Evolutionary conservation across 2,797 vertebrate species (phyloP), one percentile per base, ranked within the genome.

Genomic region (Helarctos malayanus): DNA sequence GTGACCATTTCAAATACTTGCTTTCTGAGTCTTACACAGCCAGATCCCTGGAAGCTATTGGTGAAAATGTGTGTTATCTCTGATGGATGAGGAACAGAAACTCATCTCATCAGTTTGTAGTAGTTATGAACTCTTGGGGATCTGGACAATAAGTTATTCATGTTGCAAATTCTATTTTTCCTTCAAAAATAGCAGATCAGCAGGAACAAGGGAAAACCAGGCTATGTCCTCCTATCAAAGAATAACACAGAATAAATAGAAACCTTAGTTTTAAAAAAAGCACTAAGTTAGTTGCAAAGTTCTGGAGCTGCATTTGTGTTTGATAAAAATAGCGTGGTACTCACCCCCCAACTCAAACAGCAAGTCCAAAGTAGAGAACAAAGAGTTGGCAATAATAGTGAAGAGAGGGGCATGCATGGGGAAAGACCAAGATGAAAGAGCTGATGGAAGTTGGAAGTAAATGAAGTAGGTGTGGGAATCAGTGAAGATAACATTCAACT

Each of bases 121-220:
- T 15, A 78, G 47, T 84, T 71, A 68, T 73, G 84, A 95, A 25
- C 81, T 80, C 12, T 56, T 13, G 29, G 75, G 47, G 47, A 47
- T 73, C 19, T 29, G 29, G 13, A 76, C 47, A 93, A 9, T 83
- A 82, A 18, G 10, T 52, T 90, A 95, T 97, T 91, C 32, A 85
- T 91, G 21, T 49, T 82, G 63, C 21, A 35, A n/a, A 75, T 87
- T 89, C 63, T 38, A 83, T 95, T 71, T 83, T 75, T 89, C 49
- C 45, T 81, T 95, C 91, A 94, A 94, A 97, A 61, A 97, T 52
- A 92, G 49, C 35, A 96, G 88, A 52, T 75, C 93, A 93, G 78
- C 68, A 93, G 61, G 89, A 75, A 78, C 7, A 79, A 93, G 49
- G 54, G 41, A n/a, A 97, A 97, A 94, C 54, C 25, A 94, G 85